A percentile compares a stretch with the other conserved stretches of the same genome.
phyloP scores from a whole-genome alignment of 2,888 invertebrate genomes.

The Nemotelus nigrinus region DNA sequence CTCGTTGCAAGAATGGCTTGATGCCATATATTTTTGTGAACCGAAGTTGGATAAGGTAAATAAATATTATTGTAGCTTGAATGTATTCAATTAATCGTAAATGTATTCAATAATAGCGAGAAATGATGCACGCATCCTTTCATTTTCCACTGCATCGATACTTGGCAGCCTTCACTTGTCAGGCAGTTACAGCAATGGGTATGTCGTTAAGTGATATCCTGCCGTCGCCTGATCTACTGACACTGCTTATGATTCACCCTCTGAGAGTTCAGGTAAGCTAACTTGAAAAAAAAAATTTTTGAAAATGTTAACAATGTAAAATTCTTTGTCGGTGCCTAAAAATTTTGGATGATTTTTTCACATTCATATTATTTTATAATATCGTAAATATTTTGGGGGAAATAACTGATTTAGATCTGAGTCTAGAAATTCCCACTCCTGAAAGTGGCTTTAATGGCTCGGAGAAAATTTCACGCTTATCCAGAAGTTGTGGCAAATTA shows the following conservation, averaged over 20 bases:
- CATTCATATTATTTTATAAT: no score
- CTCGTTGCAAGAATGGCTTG: constrained; percentile 88
- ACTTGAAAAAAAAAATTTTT: background rate
- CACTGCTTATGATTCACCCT: constrained; percentile 89
- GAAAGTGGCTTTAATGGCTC: no score
- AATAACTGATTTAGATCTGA: no score
- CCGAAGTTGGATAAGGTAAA: constrained; percentile 71
- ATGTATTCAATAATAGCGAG: constrained; percentile 70
- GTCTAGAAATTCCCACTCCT: no score
- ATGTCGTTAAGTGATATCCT: constrained; percentile 80
- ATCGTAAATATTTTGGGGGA: no score
- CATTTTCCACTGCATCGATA: constrained; percentile 97
- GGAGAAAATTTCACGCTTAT: no score
- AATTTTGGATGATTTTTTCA: no score
- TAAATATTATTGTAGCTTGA: background rate
- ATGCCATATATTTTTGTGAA: constrained; percentile 79
- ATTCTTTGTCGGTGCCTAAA: no score
- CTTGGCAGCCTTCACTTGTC: constrained; percentile 86
- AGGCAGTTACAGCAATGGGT: constrained; percentile 84
- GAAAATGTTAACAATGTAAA: no score
- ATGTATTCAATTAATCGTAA: background rate
- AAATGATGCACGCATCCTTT: constrained; percentile 90
- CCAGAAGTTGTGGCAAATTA: no score
- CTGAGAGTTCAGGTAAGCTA: constrained; percentile 87
- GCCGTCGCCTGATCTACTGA: constrained; percentile 80